Percentiles rank a stretch among this genome's conserved stretches.
Conservation (phyloP, 2,888 invertebrate genomes). For the Dichetophora obliterata region DNA sequence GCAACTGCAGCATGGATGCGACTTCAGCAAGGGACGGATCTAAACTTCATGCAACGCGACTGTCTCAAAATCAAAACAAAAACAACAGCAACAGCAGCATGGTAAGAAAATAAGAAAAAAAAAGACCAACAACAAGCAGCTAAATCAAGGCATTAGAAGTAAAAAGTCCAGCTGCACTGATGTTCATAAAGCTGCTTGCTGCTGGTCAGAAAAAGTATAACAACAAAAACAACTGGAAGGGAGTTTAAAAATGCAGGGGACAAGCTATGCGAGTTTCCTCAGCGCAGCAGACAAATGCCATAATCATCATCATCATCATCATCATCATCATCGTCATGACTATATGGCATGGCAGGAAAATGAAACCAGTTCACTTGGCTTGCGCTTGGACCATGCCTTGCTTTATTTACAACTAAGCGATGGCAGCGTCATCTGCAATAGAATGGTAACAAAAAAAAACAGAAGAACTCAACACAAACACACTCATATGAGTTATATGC, state of each 20-base stretch:
- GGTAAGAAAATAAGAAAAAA: slow-evolving; percentile 5
- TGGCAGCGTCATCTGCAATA: slow-evolving; percentile 34
- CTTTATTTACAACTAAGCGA: background rate
- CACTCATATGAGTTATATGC: slow-evolving; percentile 48
- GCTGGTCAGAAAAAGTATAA: background rate
- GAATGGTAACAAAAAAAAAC: slow-evolving; percentile 31
- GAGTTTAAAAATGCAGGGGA: background rate
- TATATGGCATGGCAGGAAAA: slow-evolving; percentile 32
- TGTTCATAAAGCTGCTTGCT: background rate
- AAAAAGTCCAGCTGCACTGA: background rate
- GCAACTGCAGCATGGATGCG: background rate
- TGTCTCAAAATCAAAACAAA: slow-evolving; percentile 31
- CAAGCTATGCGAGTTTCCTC: slow-evolving; percentile 16
- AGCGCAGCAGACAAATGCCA: slow-evolving; percentile 10
- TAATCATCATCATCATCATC: background rate
- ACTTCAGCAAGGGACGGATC: background rate
- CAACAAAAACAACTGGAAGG: slow-evolving; percentile 17
- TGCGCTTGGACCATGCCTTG: background rate
- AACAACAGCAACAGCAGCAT: slow-evolving; percentile 6
- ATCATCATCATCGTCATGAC: background rate
- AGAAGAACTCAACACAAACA: background rate
- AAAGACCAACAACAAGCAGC: background rate
- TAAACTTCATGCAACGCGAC: background rate
- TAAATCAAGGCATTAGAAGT: slow-evolving; percentile 17
- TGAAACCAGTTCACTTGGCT: slow-evolving; percentile 46